Percentiles rank a stretch among this genome's conserved stretches.
Evolutionary conservation across 2,113 vertebrate genomes (phyloP).

Genomic region (Panthera uncia): DNA sequence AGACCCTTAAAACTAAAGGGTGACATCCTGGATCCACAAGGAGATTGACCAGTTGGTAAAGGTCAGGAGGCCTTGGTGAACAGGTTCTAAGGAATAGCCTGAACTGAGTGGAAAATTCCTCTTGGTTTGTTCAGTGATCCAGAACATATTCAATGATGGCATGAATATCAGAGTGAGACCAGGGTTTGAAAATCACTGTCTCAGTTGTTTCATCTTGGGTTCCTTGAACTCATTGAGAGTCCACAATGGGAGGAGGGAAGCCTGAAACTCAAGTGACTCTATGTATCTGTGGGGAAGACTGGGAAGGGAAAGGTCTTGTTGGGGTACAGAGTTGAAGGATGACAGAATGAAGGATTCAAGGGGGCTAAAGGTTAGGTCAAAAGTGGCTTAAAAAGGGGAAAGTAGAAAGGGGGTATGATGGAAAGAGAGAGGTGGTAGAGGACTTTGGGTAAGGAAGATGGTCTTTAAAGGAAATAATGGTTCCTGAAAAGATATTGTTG

Average conservation of each 20-base stretch:
- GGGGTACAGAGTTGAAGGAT: not conserved
- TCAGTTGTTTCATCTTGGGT: not conserved
- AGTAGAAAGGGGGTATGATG: not conserved
- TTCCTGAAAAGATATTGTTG: not conserved
- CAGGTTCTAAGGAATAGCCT: not conserved
- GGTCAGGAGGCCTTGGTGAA: not conserved
- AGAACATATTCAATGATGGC: not conserved
- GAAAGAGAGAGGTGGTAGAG: not conserved
- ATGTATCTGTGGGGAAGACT: not conserved
- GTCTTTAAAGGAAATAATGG: not conserved
- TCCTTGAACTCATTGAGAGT: not conserved
- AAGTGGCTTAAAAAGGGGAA: not conserved
- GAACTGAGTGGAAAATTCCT: not conserved
- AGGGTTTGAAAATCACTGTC: not conserved
- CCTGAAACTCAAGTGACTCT: not conserved
- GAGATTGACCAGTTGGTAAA: not conserved
- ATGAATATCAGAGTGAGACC: not conserved
- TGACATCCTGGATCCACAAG: not conserved
- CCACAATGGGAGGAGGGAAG: not conserved
- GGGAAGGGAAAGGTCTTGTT: not conserved
- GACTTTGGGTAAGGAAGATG: not conserved
- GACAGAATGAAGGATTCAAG: not conserved
- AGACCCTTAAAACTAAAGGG: not conserved
- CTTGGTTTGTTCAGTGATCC: not conserved
- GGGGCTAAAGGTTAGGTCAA: not conserved